phyloP scores from a whole-genome alignment of 2,797 vertebrate genomes.

The Pseudomugil tenellus region DNA sequence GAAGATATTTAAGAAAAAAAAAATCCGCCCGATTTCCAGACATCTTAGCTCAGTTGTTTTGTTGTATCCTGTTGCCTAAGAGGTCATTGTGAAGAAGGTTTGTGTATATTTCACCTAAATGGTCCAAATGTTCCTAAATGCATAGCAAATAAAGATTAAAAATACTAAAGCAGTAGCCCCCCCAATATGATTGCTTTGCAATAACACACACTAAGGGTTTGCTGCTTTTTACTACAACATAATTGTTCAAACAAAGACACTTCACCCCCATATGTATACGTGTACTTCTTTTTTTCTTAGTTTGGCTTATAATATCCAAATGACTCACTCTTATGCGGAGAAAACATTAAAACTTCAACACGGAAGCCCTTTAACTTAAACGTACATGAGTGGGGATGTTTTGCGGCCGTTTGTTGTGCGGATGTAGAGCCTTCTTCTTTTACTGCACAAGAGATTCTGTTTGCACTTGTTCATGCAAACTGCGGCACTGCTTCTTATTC shows the following conservation, averaged over 20 bases:
- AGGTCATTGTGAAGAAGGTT: constrained; percentile 4
- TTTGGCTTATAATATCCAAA: constrained; percentile 42
- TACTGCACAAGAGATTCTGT: constrained; percentile 7
- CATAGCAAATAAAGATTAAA: constrained; percentile 61
- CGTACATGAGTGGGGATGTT: background rate
- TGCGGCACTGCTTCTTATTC: constrained; percentile 6
- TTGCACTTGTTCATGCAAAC: constrained; percentile 47
- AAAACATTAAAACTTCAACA: constrained; percentile 24
- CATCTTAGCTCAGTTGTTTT: background rate
- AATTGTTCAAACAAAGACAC: constrained; percentile 18
- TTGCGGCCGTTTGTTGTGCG: background rate
- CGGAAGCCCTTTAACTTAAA: constrained; percentile 69
- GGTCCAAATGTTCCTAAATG: constrained; percentile 39
- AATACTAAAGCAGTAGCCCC: constrained; percentile 18
- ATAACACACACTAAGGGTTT: constrained; percentile 34
- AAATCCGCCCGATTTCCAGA: constrained; percentile 14
- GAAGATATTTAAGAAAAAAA: background rate
- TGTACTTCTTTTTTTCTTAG: background rate
- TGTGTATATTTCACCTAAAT: constrained; percentile 5
- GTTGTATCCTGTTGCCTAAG: constrained; percentile 37
- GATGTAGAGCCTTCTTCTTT: background rate
- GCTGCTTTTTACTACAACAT: constrained; percentile 37
- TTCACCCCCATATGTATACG: constrained; percentile 33
- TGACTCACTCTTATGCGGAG: constrained; percentile 30
- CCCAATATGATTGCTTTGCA: constrained; percentile 24